Conservation (phyloP, 2,113 vertebrate genomes). For the Sus scrofa region DNA sequence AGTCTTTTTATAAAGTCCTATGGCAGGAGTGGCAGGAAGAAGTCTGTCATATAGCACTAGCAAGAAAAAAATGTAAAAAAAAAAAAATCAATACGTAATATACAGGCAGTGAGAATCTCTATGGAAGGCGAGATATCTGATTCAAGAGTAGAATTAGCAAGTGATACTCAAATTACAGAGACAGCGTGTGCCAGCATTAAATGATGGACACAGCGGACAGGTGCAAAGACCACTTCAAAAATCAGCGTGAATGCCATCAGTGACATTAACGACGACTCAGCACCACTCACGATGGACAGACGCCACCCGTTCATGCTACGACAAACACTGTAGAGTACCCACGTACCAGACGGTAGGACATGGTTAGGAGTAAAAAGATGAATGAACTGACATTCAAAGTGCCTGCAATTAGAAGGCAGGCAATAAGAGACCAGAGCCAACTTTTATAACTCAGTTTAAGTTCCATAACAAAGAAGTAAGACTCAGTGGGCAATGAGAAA, state of each 20-base stretch:
- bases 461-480: background rate
- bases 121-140: constrained; percentile 19
- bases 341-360: background rate
- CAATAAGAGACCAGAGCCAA: constrained; percentile 16
- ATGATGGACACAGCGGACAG: background rate
- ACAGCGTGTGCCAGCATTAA: background rate
- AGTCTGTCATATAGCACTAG: background rate
- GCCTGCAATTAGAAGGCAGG: constrained; percentile 24
- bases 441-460: constrained; percentile 6
- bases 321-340: background rate
- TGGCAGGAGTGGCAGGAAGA: constrained; percentile 42
- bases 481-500: constrained; percentile 25
- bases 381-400: constrained; percentile 22
- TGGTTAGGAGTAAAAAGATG: background rate
- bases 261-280: too few species aligned
- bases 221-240: background rate
- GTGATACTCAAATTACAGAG: background rate
- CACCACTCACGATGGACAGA: background rate
- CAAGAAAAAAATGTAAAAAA: constrained; percentile 31
- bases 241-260: background rate
- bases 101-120: constrained; percentile 4
- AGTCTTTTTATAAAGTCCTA: constrained; percentile 65
- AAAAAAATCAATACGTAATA: background rate
- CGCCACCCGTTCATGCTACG: constrained; percentile 10
- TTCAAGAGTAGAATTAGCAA: constrained; percentile 11